A percentile compares a stretch with the other conserved stretches of the same genome.
Conservation (phyloP, 2,797 vertebrate genomes). For the Gobio occitaniae region DNA sequence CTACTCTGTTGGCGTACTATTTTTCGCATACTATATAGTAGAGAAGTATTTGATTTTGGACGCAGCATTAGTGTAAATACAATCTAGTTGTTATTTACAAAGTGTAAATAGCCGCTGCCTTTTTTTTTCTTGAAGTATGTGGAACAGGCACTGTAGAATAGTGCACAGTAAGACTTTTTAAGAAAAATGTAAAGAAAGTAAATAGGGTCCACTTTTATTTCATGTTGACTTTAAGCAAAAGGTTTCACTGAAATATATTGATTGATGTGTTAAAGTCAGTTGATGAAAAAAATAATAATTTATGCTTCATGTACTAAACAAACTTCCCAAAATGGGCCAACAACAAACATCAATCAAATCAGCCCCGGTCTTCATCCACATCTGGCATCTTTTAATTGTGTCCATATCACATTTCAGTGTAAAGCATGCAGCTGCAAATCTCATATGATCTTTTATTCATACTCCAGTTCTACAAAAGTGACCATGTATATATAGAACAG, state of each 20-base stretch:
- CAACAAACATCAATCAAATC: not conserved
- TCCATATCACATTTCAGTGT: not conserved
- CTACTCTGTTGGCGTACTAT: too few relatives aligned
- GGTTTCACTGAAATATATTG: not conserved
- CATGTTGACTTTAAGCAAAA: conserved; percentile 21
- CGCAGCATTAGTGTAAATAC: too few relatives aligned
- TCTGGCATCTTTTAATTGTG: not conserved
- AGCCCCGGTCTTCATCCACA: not conserved
- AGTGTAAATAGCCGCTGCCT: too few relatives aligned
- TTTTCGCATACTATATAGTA: too few relatives aligned
- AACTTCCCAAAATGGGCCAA: not conserved
- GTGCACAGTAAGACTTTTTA: not conserved
- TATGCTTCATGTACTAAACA: not conserved
- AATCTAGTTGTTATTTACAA: too few relatives aligned
- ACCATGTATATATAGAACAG: not conserved
- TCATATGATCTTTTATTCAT: too few relatives aligned
- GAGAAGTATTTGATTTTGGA: too few relatives aligned
- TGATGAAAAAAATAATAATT: not conserved
- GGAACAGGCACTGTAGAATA: not conserved
- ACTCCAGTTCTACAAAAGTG: not conserved
- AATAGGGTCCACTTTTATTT: not conserved
- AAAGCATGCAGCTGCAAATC: not conserved
- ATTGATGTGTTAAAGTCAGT: not conserved
- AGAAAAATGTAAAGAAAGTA: not conserved
- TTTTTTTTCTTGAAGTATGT: not conserved